These are phyloP conservation scores for Anas georgica DNA, from an alignment of 2,797 vertebrate species.

Conservation along the genomic window DNA sequence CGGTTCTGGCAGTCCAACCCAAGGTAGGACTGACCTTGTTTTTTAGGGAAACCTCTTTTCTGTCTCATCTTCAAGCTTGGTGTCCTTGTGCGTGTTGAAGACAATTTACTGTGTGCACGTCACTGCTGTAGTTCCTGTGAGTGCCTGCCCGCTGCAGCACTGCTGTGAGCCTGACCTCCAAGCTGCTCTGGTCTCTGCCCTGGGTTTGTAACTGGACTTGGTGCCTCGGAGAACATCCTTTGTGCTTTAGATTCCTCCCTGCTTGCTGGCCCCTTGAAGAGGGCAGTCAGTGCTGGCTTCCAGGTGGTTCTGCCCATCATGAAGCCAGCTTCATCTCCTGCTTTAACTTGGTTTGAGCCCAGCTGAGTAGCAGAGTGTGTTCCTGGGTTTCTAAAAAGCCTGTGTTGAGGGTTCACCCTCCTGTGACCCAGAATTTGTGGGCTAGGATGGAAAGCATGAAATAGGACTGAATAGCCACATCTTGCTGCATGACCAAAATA, in stretches of 20 bases:
- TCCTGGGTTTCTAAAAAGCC: background rate
- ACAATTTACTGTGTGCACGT: background rate
- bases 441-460: background rate
- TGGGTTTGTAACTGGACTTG: background rate
- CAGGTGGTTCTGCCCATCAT: accelerated
- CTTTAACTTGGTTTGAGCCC: background rate
- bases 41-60: background rate
- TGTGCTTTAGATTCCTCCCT: background rate
- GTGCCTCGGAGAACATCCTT: background rate
- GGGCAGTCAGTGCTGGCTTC: background rate
- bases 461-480: background rate
- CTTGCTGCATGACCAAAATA: background rate
- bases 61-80: background rate
- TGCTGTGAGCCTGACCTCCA: background rate
- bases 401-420: background rate
- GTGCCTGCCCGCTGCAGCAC: background rate
- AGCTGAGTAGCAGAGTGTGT: background rate
- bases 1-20: background rate
- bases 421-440: background rate
- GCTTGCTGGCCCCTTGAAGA: background rate
- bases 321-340: background rate
- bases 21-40: constrained; percentile 14
- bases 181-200: background rate
- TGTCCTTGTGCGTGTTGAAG: background rate
- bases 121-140: background rate